Base-by-base conservation (phyloP, 1,140 invertebrate genomes). In the Lordiphosa clarofinis region DNA sequence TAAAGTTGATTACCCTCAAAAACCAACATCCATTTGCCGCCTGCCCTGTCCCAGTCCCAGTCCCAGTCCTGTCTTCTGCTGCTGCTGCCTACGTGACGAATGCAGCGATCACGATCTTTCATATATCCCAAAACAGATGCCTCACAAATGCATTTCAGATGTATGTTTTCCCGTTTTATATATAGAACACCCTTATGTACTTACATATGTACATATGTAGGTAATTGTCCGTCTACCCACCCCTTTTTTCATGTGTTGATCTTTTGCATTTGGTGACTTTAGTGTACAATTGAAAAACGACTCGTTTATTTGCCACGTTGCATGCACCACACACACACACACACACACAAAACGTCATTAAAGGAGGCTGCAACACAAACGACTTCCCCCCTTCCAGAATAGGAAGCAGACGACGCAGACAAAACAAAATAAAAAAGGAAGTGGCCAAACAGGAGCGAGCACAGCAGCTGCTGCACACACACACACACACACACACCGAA, bases 331-430 rank as follows among this genome's bases (percentile, higher is more conserved):
- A 7, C 24, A 28, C 24, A 28, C 24, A 28, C 5, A 28, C 24
- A 28, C 24, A 28, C 24, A 28, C 24, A 28, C 6, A 6, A 28
- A 50, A 12, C 24, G 21, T 46, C 66, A 63, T 62, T 65, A 65
- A 71, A 71, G 62, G 71, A 82, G 68, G 67, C 72, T 71, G 66
- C 69, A 68, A n/a, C n/a, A 44, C 39, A 19, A 39, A 36, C 38
- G 50, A 13, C 33, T 3, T 12, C 47, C 49, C 46, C 33, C 44
- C 50, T 8, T 28, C 35, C 36, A 39, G 24, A 48, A 35, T 46
- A 48, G 63, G 63, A 72, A 57, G 62, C 75, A 57, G 48, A 28
- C 40, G 31, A 37, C 40, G 31, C 24, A 28, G 24, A 28, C 24
- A 28, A 28, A 28, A 28, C 5, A 28, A 28, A 0, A 28, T 1